Percentiles rank a stretch among this genome's conserved stretches.
Evolutionary conservation across 2,113 vertebrate species (phyloP).

Genomic region (Aphyosemion australe): DNA sequence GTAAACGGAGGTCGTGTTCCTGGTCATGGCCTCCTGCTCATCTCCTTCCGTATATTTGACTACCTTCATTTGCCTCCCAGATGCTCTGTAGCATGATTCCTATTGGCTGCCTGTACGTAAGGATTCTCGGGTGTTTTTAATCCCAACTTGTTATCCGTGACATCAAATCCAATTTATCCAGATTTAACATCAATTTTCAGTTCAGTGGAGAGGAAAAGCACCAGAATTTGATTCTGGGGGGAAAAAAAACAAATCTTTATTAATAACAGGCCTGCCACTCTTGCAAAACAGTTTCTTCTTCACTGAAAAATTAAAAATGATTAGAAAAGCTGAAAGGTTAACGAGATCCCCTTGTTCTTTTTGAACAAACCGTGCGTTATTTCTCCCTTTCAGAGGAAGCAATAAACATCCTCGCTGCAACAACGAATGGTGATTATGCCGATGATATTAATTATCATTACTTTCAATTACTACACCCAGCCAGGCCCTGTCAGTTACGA

Average conservation of each 20-base stretch:
- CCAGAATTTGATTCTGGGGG: constrained; percentile 36
- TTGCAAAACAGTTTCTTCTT: constrained; percentile 42
- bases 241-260: constrained; percentile 31
- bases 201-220: constrained; percentile 67
- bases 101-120: constrained; percentile 24
- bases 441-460: constrained; percentile 83
- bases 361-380: constrained; percentile 64
- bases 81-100: constrained; percentile 41
- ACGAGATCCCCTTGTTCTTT: constrained; percentile 58
- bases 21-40: constrained; percentile 58
- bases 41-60: constrained; percentile 56
- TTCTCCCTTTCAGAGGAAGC: constrained; percentile 60
- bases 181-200: constrained; percentile 67
- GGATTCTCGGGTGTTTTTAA: constrained; percentile 48
- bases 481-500: constrained; percentile 70
- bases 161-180: constrained; percentile 73
- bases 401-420: constrained; percentile 72
- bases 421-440: constrained; percentile 75
- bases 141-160: constrained; percentile 70
- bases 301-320: constrained; percentile 58
- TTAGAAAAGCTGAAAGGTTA: constrained; percentile 71
- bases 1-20: constrained; percentile 45
- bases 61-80: constrained; percentile 64
- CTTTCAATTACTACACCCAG: constrained; percentile 79
- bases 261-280: constrained; percentile 44